These are phyloP conservation scores for Laterallus jamaicensis DNA, from an alignment of 2,113 vertebrate species.

Conservation along the genomic window DNA sequence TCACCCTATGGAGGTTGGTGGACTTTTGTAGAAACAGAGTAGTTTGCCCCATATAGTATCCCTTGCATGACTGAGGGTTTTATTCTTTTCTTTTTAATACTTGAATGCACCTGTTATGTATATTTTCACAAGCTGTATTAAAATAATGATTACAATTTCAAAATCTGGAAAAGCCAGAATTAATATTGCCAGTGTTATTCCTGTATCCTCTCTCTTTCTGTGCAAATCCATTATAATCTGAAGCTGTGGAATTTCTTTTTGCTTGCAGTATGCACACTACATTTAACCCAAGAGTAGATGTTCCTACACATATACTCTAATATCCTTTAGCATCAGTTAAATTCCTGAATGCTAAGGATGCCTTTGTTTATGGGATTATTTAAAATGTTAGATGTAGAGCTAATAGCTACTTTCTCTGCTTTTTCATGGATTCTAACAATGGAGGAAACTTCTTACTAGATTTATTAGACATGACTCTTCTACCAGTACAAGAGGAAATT, in stretches of 20 bases:
- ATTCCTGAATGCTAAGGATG: background rate
- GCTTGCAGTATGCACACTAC: background rate
- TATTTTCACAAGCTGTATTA: background rate
- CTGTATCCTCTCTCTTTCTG: background rate
- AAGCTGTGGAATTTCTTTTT: background rate
- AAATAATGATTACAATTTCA: background rate
- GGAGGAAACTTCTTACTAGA: background rate
- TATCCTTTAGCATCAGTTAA: fast-evolving
- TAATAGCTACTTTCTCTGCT: background rate
- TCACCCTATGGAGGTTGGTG: background rate
- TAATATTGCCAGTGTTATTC: background rate
- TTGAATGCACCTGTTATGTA: background rate
- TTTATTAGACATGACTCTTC: no score
- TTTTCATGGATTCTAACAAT: background rate
- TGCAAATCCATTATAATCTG: background rate
- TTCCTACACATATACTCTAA: background rate
- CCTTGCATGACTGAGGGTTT: background rate
- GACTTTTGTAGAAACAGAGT: background rate
- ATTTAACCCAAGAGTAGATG: background rate
- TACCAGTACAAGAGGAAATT: no score
- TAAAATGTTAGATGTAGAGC: background rate
- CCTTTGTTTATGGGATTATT: background rate
- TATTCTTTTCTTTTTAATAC: background rate
- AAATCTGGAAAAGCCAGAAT: background rate
- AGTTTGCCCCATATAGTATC: background rate